Base-by-base conservation (phyloP, 2,888 invertebrate species). In the Monoplex corrugatus region DNA sequence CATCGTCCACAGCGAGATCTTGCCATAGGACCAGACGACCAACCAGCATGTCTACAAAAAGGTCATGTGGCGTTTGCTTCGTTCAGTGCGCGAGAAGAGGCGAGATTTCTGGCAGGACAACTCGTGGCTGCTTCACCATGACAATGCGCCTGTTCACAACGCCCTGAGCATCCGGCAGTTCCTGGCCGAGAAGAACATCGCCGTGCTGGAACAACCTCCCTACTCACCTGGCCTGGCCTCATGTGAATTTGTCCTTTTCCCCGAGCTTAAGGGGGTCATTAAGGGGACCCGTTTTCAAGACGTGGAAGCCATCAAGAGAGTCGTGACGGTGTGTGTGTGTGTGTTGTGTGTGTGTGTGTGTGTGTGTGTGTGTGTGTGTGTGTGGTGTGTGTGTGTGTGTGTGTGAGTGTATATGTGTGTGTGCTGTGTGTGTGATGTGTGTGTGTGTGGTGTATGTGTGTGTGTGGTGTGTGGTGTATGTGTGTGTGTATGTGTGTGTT, bases 91-190 rank as follows among this genome's bases (percentile, higher is more conserved):
- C 0, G 57, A 57, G 85, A 50, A 85, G 50, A 85, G 50, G 35
- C 85, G 85, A 85, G 85, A 50, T 45, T 50, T 85, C 50, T 85
- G 85, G 85, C 85, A 85, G 57, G 85, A 85, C 82, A 82, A 82
- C 32, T 82, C 82, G 38, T 82, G 82, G 82, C 82, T 82, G 82
- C 82, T 82, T 82, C 82, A 82, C 82, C 82, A 82, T 40, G 82
- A 82, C 2, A 82, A 75, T 75, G 75, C 75, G n/a, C 3, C 75
- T n/a, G 2, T 0, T 75, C 75, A 75, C 75, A 75, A 40, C 32
- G 85, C 50, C 85, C 63, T 85, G 63, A 85, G 57, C 50, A 85
- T 85, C 45, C 85, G 57, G n/a, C 85, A 85, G 85, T 85, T 85
- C 1, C 85, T 85, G 0, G 85, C n/a, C 45, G 50, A 85, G 85